phyloP scores from a whole-genome alignment of 2,888 invertebrate genomes.

The Patella caerulea region DNA sequence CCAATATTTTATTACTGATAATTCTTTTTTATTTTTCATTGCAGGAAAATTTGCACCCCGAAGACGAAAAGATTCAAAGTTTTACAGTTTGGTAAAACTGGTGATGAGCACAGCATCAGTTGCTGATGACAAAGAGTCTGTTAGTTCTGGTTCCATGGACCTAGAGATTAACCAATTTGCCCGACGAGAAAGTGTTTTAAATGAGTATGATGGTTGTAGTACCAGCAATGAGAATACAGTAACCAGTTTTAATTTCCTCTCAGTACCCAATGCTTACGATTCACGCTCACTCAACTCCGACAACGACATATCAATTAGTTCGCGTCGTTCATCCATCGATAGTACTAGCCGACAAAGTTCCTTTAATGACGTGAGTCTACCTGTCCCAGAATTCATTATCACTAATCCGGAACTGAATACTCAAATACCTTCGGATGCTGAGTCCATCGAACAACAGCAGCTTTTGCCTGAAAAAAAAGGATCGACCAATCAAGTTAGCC shows the following conservation, averaged over 20 bases:
- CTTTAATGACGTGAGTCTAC: conserved; percentile 13
- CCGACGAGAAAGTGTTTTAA: conserved; percentile 38
- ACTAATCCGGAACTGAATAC: neutral
- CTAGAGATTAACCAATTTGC: conserved; percentile 40
- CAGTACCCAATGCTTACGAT: conserved; percentile 28
- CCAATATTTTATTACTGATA: no score
- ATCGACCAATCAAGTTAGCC: neutral
- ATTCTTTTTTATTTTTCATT: conserved; percentile 1
- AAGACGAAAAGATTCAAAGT: conserved; percentile 45
- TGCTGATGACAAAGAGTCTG: conserved; percentile 39
- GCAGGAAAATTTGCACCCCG: conserved; percentile 43
- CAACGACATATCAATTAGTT: conserved; percentile 7
- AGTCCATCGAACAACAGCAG: neutral
- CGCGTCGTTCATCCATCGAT: neutral
- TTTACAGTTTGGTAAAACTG: conserved; percentile 43
- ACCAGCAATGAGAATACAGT: conserved; percentile 40
- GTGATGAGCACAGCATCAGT: conserved; percentile 45
- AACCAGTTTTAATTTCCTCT: conserved; percentile 32
- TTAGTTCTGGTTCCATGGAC: conserved; percentile 39
- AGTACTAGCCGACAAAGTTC: conserved; percentile 15
- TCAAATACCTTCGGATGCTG: neutral
- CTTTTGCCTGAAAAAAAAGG: neutral
- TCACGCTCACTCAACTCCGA: conserved; percentile 27
- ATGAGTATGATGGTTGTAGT: conserved; percentile 30
- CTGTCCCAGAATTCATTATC: neutral